These are phyloP conservation scores for Conus canariensis DNA, from an alignment of 2,888 invertebrate species.

Conservation along the genomic window DNA sequence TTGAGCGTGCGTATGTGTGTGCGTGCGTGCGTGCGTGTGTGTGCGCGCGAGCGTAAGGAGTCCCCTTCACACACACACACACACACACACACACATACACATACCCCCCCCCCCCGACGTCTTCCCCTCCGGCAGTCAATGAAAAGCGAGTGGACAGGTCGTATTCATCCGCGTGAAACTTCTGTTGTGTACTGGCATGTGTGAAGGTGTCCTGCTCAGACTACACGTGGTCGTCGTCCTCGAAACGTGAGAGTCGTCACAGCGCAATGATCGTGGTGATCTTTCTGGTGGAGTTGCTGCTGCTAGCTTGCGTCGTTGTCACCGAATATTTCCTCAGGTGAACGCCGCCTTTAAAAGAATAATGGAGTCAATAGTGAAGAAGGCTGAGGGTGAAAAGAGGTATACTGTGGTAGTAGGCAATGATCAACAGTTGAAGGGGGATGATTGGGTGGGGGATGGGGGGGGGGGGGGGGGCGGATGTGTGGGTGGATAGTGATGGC, in stretches of 20 bases:
- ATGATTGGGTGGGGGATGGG: no score
- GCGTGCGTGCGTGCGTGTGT: neutral
- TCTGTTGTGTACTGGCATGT: no score
- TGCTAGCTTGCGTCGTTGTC: neutral
- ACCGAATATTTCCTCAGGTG: constrained; percentile 4
- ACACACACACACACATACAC: constrained; percentile 14
- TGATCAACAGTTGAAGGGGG: no score
- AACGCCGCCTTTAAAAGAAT: neutral
- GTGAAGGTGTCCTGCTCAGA: neutral
- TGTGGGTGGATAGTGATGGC: no score
- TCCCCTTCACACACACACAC: neutral
- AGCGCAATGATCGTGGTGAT: neutral
- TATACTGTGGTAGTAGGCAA: no score
- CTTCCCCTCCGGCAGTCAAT: no score
- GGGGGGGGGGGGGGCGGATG: no score
- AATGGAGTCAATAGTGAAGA: no score
- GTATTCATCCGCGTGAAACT: no score
- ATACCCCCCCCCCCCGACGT: neutral
- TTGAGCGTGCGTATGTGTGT: no score
- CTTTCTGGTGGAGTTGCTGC: neutral
- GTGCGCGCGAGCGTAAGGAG: neutral
- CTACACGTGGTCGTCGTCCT: neutral
- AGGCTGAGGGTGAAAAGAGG: no score
- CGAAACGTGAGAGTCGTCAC: neutral
- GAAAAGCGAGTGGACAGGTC: no score